Base-by-base conservation (phyloP, 1,140 invertebrate genomes). In the Formica selysi region DNA sequence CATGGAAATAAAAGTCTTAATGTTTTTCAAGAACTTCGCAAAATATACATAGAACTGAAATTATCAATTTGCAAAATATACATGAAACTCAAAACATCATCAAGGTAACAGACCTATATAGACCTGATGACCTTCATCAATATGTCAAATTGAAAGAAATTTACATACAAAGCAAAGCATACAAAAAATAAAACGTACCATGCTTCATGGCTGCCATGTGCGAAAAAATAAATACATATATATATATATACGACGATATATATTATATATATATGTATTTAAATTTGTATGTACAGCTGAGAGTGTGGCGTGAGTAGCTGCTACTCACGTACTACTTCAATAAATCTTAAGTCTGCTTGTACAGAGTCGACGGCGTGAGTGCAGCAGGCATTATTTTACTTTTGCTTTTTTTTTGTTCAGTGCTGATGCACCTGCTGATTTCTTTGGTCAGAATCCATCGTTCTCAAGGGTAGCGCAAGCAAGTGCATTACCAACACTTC, bases 191-290 rank as follows among this genome's bases (percentile, higher is more conserved):
- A 93, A 94, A 95, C 94, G 91, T 95, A 95, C 95, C 95, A 94
- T 95, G 95, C 94, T 95, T 95, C 95, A 95, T 95, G 92, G 95
- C 95, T 95, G 95, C 95, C 95, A 95, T 95, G 94, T 95, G 94
- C 94, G 94, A 94, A 93, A 93, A 93, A 90, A 93, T 90, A 90
- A 89, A 91, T 86, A 80, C 73, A 91, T 91, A 88, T 71, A 88
- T 86, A 83, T 76, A 22, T 81, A 62, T 76, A 76, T 70, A 68
- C 22, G 48, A 86, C 65, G 65, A 90, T 92, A 81, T 48, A 48
- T 48, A 81, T 48, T 13, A 13, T 48, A 51, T 51, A 51, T 83
- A 83, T 83, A 83, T 83, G 79, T 83, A 83, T 83, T 83, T 83
- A 83, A 57, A 73, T 83, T 74, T 73, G 26, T 83, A 83, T 83